These are phyloP conservation scores for Larimichthys crocea DNA, from an alignment of 2,113 vertebrate genomes.

Conservation along the genomic window DNA sequence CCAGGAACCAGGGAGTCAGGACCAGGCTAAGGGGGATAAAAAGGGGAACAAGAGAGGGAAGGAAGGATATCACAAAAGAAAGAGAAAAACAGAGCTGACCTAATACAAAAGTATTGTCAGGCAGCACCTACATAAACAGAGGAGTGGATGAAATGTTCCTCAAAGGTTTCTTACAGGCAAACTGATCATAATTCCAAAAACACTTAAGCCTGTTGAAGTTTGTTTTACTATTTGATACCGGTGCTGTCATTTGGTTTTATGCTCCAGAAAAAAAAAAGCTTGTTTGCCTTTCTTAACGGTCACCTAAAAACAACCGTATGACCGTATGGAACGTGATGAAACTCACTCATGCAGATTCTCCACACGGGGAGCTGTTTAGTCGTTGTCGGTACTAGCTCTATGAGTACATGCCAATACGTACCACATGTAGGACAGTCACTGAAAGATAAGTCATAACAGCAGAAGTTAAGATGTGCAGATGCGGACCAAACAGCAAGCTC, in stretches of 20 bases:
- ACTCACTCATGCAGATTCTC: neutral
- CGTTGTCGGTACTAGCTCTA: neutral
- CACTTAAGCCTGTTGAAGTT: constrained; percentile 18
- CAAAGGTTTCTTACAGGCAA: constrained; percentile 18
- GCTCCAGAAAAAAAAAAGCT: constrained; percentile 6
- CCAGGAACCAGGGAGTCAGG: constrained; percentile 85
- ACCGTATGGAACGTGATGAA: neutral
- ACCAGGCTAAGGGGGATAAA: constrained; percentile 80
- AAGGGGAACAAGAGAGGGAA: constrained; percentile 70
- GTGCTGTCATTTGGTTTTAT: constrained; percentile 36
- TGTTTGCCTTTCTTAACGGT: too few relatives aligned
- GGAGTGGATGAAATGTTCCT: constrained; percentile 37
- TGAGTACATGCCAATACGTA: neutral
- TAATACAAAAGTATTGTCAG: constrained; percentile 57
- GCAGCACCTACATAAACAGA: constrained; percentile 62
- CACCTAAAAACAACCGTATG: too few relatives aligned
- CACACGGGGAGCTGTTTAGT: neutral
- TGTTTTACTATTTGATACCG: constrained; percentile 29
- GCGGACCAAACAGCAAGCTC: neutral
- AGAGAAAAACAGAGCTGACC: constrained; percentile 69
- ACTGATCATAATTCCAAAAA: constrained; percentile 28
- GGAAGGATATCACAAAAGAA: constrained; percentile 72
- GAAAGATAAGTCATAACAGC: neutral
- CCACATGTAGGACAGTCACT: neutral
- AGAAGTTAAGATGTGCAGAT: neutral